These are phyloP conservation scores for Lordiphosa collinella DNA, from an alignment of 1,140 invertebrate species.

Conservation along the genomic window DNA sequence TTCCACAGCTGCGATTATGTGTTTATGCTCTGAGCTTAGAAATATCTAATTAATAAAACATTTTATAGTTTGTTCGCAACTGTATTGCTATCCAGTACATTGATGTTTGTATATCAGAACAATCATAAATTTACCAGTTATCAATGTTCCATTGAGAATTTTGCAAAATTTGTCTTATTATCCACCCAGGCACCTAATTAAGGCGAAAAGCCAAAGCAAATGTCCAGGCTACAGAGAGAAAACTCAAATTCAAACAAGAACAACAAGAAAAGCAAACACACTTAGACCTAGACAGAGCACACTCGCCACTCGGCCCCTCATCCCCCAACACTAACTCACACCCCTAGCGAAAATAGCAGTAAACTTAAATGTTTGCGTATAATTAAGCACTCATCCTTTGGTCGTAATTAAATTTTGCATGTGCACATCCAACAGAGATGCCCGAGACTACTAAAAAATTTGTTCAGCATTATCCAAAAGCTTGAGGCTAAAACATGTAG, in stretches of 20 bases:
- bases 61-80: no score
- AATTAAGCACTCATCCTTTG: slow-evolving; percentile 80
- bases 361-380: slow-evolving; percentile 80
- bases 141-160: no score
- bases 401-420: slow-evolving; percentile 80
- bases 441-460: slow-evolving; percentile 5
- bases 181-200: no score
- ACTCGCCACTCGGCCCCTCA: neutral
- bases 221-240: slow-evolving; percentile 37
- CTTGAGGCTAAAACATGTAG: slow-evolving; percentile 16
- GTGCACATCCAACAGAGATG: slow-evolving; percentile 73
- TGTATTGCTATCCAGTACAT: no score
- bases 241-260: slow-evolving; percentile 34
- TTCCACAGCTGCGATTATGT: no score
- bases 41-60: no score
- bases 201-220: slow-evolving; percentile 15
- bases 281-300: slow-evolving; percentile 16
- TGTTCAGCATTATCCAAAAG: slow-evolving; percentile 1
- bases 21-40: no score
- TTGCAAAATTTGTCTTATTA: no score
- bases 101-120: no score
- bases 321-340: neutral
- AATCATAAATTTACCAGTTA: no score
- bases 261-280: slow-evolving; percentile 38
- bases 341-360: slow-evolving; percentile 63